Evolutionary conservation across 2,888 invertebrate species (phyloP).

Genomic region (Drosophila neonasuta): DNA sequence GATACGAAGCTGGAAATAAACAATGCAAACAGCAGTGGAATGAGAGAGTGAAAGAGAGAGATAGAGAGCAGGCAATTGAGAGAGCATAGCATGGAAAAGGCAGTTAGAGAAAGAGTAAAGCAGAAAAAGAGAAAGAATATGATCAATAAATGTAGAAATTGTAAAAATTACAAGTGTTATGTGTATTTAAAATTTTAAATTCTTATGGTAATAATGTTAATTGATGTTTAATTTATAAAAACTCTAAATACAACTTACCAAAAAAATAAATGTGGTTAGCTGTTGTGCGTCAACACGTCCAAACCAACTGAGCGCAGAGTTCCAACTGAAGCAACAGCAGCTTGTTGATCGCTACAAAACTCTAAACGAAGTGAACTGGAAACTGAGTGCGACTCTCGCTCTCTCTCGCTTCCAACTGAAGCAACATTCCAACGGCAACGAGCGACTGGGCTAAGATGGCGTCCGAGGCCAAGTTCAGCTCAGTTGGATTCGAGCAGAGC

Average conservation of each 20-base stretch:
- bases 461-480: slow-evolving; percentile 80
- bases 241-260: not conserved
- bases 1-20: slow-evolving; percentile 34
- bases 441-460: slow-evolving; percentile 80
- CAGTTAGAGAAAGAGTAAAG: slow-evolving; percentile 1
- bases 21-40: slow-evolving; percentile 26
- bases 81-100: slow-evolving; percentile 7
- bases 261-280: not conserved
- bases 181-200: not conserved
- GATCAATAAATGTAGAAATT: not conserved
- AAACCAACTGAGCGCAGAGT: slow-evolving; percentile 59
- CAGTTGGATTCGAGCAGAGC: slow-evolving; percentile 78
- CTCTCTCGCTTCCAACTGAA: slow-evolving; percentile 40
- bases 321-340: slow-evolving; percentile 67
- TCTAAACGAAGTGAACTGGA: slow-evolving; percentile 26
- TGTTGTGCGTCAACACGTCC: slow-evolving; percentile 68
- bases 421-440: slow-evolving; percentile 45
- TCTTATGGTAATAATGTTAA: not conserved
- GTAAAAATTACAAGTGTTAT: not conserved
- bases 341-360: slow-evolving; percentile 30
- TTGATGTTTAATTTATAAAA: not conserved
- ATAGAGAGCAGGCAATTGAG: not conserved
- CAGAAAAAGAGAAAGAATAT: not conserved
- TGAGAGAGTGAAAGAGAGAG: not conserved
- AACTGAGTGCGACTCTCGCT: not conserved